Conservation (phyloP, 2,113 vertebrate species). For the Gila orcuttii region DNA sequence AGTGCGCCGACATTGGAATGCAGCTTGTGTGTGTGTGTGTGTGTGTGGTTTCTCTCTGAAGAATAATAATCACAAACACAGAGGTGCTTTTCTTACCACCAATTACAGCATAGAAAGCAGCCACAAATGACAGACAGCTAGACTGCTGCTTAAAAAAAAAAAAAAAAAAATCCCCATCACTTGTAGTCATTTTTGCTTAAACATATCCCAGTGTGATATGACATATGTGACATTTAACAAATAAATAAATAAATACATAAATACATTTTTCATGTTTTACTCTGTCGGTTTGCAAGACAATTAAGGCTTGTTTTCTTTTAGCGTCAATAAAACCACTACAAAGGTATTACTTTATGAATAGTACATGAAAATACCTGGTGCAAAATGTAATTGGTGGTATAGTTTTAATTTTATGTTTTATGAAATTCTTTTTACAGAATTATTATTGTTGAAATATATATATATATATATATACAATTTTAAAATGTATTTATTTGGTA, state of each 20-base stretch:
- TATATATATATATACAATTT: not conserved
- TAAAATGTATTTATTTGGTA: too few species aligned
- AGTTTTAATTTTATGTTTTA: not conserved
- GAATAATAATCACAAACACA: conserved; percentile 62
- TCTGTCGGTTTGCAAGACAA: not conserved
- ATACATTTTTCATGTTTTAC: not conserved
- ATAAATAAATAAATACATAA: not conserved
- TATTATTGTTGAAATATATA: too few species aligned
- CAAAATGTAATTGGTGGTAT: not conserved
- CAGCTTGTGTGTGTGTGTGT: conserved; percentile 9
- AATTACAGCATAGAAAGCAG: conserved; percentile 55
- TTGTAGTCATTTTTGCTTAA: not conserved
- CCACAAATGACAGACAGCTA: conserved; percentile 14
- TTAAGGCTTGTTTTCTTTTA: not conserved
- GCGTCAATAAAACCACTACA: not conserved
- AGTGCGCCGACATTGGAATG: not conserved
- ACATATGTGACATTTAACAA: not conserved
- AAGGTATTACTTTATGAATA: not conserved
- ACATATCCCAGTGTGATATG: not conserved
- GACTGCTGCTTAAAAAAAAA: not conserved
- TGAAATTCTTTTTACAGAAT: too few species aligned
- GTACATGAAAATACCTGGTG: not conserved
- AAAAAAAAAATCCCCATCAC: not conserved
- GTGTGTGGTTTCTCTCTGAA: conserved; percentile 56
- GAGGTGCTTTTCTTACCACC: conserved; percentile 55